Conservation (phyloP, 2,797 vertebrate species). For the Danio albolineatus region DNA sequence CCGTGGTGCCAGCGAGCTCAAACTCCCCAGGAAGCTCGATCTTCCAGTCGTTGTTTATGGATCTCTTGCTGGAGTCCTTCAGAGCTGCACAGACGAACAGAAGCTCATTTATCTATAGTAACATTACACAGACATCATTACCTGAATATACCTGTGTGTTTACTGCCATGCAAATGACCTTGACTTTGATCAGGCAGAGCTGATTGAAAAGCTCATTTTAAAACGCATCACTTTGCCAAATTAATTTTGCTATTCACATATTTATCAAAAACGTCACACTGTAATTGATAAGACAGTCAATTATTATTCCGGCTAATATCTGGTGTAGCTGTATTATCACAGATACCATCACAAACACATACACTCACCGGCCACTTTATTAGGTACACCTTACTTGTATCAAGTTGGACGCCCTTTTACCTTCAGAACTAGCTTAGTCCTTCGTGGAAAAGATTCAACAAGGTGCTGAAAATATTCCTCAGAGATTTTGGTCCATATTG, state of each 20-base stretch:
- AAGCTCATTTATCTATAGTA: constrained; percentile 2
- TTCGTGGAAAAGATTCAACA: no score
- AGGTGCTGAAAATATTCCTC: no score
- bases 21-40: constrained; percentile 98
- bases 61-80: constrained; percentile 91
- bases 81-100: constrained; percentile 82
- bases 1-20: constrained; percentile 93
- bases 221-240: neutral
- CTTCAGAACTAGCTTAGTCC: no score
- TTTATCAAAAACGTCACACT: no score
- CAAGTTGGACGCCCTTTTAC: no score
- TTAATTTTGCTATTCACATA: neutral
- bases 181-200: neutral
- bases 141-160: neutral
- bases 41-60: constrained; percentile 99
- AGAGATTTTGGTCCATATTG: no score
- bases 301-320: no score
- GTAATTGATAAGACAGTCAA: no score
- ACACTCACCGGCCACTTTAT: no score
- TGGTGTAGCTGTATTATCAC: no score
- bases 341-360: no score
- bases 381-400: no score
- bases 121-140: constrained; percentile 20
- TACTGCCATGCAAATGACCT: neutral
- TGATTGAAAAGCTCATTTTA: neutral